Conservation (phyloP, 2,113 vertebrate genomes). For the Pelecanoides urinatrix region DNA sequence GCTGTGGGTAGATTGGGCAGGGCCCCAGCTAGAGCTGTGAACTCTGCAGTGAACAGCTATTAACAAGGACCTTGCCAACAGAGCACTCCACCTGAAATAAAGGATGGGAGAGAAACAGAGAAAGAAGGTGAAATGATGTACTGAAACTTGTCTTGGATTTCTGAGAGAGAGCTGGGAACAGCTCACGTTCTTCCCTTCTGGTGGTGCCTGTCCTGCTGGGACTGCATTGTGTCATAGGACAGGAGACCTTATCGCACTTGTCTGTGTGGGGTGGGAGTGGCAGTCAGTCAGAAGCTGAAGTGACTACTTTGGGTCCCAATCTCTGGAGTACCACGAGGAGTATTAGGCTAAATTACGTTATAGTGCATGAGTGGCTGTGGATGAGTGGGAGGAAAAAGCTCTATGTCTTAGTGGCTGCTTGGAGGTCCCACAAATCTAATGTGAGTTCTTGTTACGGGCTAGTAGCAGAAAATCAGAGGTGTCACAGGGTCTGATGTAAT, state of each 20-base stretch:
- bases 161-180: not conserved
- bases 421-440: not conserved
- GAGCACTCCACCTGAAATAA: not conserved
- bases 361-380: not conserved
- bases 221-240: rapidly evolving
- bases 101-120: not conserved
- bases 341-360: not conserved
- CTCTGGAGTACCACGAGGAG: not conserved
- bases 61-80: not conserved
- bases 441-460: not conserved
- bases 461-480: not conserved
- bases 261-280: not conserved
- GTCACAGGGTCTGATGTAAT: not conserved
- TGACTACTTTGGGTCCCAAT: not conserved
- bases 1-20: not conserved
- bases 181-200: not conserved
- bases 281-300: not conserved
- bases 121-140: not conserved
- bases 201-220: not conserved
- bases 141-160: not conserved
- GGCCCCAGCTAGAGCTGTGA: not conserved
- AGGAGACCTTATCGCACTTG: not conserved
- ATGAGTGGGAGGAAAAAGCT: not conserved
- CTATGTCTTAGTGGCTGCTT: not conserved
- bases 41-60: not conserved